Evolutionary conservation across 2,888 invertebrate species (phyloP), one percentile per base, ranked within the genome.

Genomic region (Seira ritae): DNA sequence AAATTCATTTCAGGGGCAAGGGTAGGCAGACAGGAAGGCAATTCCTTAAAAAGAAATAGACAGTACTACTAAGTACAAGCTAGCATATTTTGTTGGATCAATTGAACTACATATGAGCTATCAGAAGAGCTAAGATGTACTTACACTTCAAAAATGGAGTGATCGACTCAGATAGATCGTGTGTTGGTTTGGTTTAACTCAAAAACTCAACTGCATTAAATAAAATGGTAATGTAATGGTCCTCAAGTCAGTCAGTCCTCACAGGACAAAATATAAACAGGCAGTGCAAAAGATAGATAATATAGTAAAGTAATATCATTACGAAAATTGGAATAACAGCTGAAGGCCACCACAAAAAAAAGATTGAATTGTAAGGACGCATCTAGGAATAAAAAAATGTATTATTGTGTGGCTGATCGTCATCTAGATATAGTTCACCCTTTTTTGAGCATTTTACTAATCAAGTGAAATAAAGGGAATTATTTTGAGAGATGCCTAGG

Each of bases 321-420:
- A 50, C 15, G 69, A 76, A 76, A 76, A 76, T 76, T 78, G 70
- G 78, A 78, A 68, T 78, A 72, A 76, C 82, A 82, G 68, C 60
- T 82, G 82, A 82, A 82, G 82, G 82, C 22, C 82, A 77, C 66
- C 76, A 76, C 71, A 76, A 81, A 69, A n/a, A 50, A 71, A 23
- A 76, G 76, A 82, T 82, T 82, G 82, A 82, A 82, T 72, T 68
- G 77, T 77, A 72, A 75, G 71, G 77, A 68, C 74, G 73, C 31
- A 31, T 31, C 2, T 31, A 31, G 3, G 31, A 50, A 15, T 50
- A n/a, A 50, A 50, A 50, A 50, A 8, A 50, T 42, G 42, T 42
- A 42, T 8, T 42, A 42, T 42, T 42, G 12, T 50, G 50, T n/a
- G 12, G 15, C 50, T 50, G 50, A 50, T 50, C 50, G 50, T 50